Evolutionary conservation across 2,888 invertebrate species (phyloP).

Genomic region (Nymphalis urticae): DNA sequence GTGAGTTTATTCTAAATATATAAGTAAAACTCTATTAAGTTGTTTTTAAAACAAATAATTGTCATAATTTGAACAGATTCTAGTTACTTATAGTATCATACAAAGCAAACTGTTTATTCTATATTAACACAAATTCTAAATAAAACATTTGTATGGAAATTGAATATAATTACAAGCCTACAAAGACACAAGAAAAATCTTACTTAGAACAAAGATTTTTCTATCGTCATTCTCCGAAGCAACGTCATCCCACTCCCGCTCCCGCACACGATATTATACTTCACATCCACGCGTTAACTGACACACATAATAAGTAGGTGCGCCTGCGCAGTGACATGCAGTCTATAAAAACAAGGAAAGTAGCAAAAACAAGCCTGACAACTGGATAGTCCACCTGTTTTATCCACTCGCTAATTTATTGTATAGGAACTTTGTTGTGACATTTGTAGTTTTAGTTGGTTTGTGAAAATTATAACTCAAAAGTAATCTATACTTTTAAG

Average conservation of each 20-base stretch:
- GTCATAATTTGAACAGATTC: too few species aligned
- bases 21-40: too few species aligned
- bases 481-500: neutral
- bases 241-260: constrained; percentile 2
- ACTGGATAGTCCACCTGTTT: constrained; percentile 40
- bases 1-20: too few species aligned
- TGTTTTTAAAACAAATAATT: too few species aligned
- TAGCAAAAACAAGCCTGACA: constrained; percentile 42
- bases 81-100: too few species aligned
- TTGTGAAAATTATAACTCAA: too few species aligned
- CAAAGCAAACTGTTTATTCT: too few species aligned
- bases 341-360: constrained; percentile 47
- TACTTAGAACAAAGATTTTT: neutral
- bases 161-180: too few species aligned
- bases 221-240: neutral
- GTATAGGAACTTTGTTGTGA: neutral
- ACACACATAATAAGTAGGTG: constrained; percentile 35
- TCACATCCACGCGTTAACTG: constrained; percentile 27
- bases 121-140: too few species aligned
- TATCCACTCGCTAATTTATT: constrained; percentile 24
- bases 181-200: too few species aligned
- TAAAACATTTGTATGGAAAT: too few species aligned
- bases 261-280: neutral
- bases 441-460: neutral
- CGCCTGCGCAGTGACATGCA: constrained; percentile 35